Evolutionary conservation across 2,888 invertebrate species (phyloP).

Genomic region (Halictus quadricinctus): DNA sequence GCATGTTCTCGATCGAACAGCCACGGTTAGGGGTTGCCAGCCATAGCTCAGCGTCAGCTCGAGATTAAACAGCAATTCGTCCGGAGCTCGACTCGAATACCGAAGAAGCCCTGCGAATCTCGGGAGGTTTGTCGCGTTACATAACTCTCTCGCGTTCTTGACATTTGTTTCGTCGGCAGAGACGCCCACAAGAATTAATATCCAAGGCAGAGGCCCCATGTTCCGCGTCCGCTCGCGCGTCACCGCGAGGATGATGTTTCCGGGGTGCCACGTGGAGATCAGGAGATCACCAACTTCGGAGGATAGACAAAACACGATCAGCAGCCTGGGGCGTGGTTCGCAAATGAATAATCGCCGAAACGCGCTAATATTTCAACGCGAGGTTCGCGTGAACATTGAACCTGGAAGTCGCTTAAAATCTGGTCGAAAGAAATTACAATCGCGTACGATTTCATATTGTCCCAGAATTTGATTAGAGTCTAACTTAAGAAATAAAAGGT

Average conservation of each 20-base stretch:
- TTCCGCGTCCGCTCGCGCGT: neutral
- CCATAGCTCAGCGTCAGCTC: neutral
- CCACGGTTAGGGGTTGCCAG: neutral
- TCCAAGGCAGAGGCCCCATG: neutral
- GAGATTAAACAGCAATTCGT: neutral
- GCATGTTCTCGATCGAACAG: neutral
- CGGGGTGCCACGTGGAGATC: neutral
- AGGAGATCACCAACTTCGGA: neutral
- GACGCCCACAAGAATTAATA: constrained; percentile 28
- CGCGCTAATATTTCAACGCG: neutral
- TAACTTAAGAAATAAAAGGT: too few species aligned
- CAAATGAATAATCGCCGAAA: constrained; percentile 37
- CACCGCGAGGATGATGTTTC: neutral
- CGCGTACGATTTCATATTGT: too few species aligned
- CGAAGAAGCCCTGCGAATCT: neutral
- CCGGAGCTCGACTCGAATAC: neutral
- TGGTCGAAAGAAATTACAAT: neutral
- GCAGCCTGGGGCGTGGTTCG: constrained; percentile 46
- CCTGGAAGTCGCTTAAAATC: neutral
- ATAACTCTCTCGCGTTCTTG: constrained; percentile 8
- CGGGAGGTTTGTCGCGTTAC: neutral
- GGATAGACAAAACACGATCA: constrained; percentile 62
- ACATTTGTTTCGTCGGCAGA: constrained; percentile 9
- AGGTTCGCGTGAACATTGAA: neutral
- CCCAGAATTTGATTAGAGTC: too few species aligned